Evolutionary conservation across 1,140 invertebrate species (phyloP), one percentile per base, ranked within the genome.

Genomic region (Periplaneta americana): DNA sequence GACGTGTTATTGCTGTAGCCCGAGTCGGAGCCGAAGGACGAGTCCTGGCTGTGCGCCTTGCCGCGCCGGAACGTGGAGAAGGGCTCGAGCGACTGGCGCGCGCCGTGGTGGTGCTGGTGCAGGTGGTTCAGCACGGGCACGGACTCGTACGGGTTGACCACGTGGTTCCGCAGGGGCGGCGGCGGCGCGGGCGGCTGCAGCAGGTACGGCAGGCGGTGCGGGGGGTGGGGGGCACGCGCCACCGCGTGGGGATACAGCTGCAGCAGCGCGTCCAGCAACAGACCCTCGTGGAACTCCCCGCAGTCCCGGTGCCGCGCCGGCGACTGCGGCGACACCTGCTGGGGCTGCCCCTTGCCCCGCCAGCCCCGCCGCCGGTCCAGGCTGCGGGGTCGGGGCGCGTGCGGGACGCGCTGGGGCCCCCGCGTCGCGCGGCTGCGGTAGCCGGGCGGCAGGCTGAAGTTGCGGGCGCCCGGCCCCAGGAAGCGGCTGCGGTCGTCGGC

Each of bases 1-100:
- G 90, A 90, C 18, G 93, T 93, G 82, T 93, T 91, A 84, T 94
- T 92, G 83, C 92, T 93, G 84, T 93, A 94, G 0, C 93, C 92
- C 31, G 92, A 93, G 85, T 94, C 93, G 32, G 91, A 93, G 10
- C 91, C 91, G 74, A 93, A 92, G 39, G 91, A 91, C 4, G 92
- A 93, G 83, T 90, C 89, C 17, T 89, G 88, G 74, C 83, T 85
- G 10, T 78, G 36, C 10, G 79, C 48, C 75, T 82, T 83, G 35
- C n/a, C 75, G 6, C 83, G 84, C 79, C 84, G 83, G 37, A 84
- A 84, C 22, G 83, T 83, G 13, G 83, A 83, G 79, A 83, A 85
- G 81, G 34, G 36, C 34, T 80, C 35, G 6, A 22, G 78, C 9
- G 11, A 34, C 78, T 79, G 48, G 82, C 66, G 39, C 13, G 75